Base-by-base conservation (phyloP, 2,113 vertebrate genomes). In the Takifugu bimaculatus region DNA sequence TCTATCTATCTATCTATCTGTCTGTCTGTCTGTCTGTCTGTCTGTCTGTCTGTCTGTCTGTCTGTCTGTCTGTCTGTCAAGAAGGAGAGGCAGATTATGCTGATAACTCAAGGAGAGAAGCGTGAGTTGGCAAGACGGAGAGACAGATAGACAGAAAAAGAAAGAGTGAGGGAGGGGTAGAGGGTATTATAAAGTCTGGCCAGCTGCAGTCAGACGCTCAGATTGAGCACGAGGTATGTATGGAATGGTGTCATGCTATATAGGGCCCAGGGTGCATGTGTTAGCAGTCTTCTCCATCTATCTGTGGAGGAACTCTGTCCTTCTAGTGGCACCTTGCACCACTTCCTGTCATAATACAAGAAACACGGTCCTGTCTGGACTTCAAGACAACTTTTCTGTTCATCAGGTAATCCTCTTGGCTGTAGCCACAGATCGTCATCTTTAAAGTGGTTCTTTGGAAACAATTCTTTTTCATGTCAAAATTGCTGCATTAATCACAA, bases 281-380 rank as follows among this genome's bases (percentile, higher is more conserved):
- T 82, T 83, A 80, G 87, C 78, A 74, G 80, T 44, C 70, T 88
- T 67, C 75, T 79, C 70, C 42, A 64, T 76, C 75, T 85, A 75
- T 84, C 84, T 80, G 52, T 69, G 80, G 73, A 82, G 84, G 88
- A 88, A 86, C 78, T 88, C 72, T 72, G 81, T 87, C 83, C 90
- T 90, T 86, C 76, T 63, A 70, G 77, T 89, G 87, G 83, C 88
- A 88, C 75, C 61, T 13, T 6, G 64, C 62, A 10, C 57, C 15
- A 54, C 80, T 83, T 87, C 88, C 87, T 77, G 68, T 67, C 56
- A 29, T 61, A 54, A 77, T n/a, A 60, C 74, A 26, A 64, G 53
- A 32, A 43, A 70, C 82, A 45, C 44, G 1, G 13, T 32, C 29
- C 29, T 6, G 29, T 32, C 29, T 32, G 29, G 29, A 32, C 29